Base-by-base conservation (phyloP, 2,888 invertebrate genomes). In the Drosophila mercatorum region DNA sequence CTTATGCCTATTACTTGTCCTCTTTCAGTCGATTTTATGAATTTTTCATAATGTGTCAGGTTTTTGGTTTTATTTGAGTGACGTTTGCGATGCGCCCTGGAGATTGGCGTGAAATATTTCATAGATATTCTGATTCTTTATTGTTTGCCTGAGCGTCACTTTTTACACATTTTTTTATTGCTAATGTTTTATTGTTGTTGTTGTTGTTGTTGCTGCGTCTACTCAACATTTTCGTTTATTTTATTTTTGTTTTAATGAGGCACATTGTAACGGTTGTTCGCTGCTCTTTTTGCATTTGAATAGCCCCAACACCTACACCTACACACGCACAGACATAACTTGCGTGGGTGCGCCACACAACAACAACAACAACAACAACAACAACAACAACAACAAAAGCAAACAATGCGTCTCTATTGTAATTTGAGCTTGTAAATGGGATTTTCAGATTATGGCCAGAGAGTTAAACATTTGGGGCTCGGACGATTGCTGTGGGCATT, bases 281-380 rank as follows among this genome's bases (percentile, higher is more conserved):
- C 58, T 85, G 83, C 68, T 87, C 88, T 79, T 88, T 88, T 88
- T 88, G 88, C 90, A 88, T 90, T 79, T 83, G 83, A 88, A 89
- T 89, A 71, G 71, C 69, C 58, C 59, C 61, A 77, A 47, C 75
- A 38, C 62, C 60, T 47, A 67, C 73, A 55, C 62, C 44, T 26
- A 53, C 63, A 41, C 63, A 64, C 44, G 52, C 46, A 55, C 52
- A 41, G 31, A 41, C 31, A 62, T 28, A 52, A 52, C 55, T 63
- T 63, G 85, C 73, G 84, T 84, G 89, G 89, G 84, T 79, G 88
- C 71, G 76, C 75, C 80, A 17, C 51, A 49, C 60, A 58, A 52
- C 70, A 59, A 51, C 69, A 70, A 46, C 62, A 68, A 68, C 38
- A 64, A 34, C 51, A 47, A 51, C n/a, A n/a, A n/a, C 49, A 61